phyloP scores from a whole-genome alignment of 2,797 vertebrate species.

The Chiloscyllium punctatum region DNA sequence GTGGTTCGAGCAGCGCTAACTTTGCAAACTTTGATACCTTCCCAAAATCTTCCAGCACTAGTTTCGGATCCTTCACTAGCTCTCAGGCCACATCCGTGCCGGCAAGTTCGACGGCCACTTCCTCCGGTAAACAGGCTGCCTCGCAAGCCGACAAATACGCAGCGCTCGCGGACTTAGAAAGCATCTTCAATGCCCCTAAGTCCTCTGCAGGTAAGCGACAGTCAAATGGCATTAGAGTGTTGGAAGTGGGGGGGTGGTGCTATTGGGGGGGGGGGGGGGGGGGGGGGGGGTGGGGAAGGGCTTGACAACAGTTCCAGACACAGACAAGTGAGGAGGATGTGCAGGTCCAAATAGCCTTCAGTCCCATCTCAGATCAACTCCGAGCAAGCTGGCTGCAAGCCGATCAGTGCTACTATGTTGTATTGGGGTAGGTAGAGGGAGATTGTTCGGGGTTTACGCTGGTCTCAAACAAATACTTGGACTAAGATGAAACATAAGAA shows the following conservation, averaged over 20 bases:
- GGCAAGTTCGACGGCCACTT: not conserved
- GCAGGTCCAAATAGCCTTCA: not conserved
- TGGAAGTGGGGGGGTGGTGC: not conserved
- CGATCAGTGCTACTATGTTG: not conserved
- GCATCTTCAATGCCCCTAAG: conserved; percentile 54
- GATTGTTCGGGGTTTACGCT: not conserved
- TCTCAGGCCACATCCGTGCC: not conserved
- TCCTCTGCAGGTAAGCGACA: conserved; percentile 51
- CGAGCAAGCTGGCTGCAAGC: too few species aligned
- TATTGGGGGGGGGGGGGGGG: not conserved
- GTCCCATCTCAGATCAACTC: not conserved
- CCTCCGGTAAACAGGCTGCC: conserved; percentile 22
- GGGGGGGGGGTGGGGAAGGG: too few species aligned
- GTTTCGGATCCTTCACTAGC: conserved; percentile 59
- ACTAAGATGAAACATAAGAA: not conserved
- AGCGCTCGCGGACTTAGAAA: conserved; percentile 64
- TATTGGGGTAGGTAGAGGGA: not conserved
- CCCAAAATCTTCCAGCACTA: conserved; percentile 68
- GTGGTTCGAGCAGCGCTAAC: conserved; percentile 33
- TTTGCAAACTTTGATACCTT: conserved; percentile 53
- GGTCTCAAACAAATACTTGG: too few species aligned
- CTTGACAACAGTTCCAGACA: not conserved
- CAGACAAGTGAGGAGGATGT: not conserved
- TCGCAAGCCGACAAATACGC: conserved; percentile 57
- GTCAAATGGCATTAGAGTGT: not conserved